Percentiles rank a stretch among this genome's conserved stretches.
phyloP scores from a whole-genome alignment of 2,888 invertebrate genomes.

The Caenorhabditis auriculariae region DNA sequence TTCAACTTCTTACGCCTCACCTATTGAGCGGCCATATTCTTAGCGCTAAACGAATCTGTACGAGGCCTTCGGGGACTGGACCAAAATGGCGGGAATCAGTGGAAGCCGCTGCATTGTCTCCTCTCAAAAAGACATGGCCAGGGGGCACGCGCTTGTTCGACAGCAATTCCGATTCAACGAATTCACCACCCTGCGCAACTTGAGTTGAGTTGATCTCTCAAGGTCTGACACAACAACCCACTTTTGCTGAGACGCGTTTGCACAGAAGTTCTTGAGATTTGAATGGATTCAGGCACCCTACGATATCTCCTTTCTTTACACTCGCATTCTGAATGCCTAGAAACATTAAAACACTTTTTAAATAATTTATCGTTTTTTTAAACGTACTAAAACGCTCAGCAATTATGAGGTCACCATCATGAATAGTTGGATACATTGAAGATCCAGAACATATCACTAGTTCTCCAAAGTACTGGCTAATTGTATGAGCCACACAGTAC shows the following conservation, averaged over 20 bases:
- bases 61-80: slow-evolving; percentile 55
- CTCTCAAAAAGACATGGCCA: slow-evolving; percentile 54
- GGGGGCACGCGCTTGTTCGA: slow-evolving; percentile 42
- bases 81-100: slow-evolving; percentile 57
- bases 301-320: slow-evolving; percentile 47
- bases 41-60: slow-evolving; percentile 46
- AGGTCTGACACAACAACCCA: slow-evolving; percentile 2
- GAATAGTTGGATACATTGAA: slow-evolving; percentile 58
- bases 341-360: neutral
- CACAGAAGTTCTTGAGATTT: slow-evolving; percentile 43
- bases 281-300: slow-evolving; percentile 50
- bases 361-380: neutral
- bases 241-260: slow-evolving; percentile 44
- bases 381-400: slow-evolving; percentile 49
- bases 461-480: slow-evolving; percentile 44
- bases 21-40: slow-evolving; percentile 54
- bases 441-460: slow-evolving; percentile 49
- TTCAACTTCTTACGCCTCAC: no score
- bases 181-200: slow-evolving; percentile 23
- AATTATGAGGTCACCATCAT: slow-evolving; percentile 55
- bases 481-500: slow-evolving; percentile 34
- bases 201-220: neutral
- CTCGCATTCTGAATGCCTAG: slow-evolving; percentile 13
- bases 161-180: slow-evolving; percentile 20
- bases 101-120: slow-evolving; percentile 48